Base-by-base conservation (phyloP, 1,140 invertebrate genomes). In the Micrasema longulum region DNA sequence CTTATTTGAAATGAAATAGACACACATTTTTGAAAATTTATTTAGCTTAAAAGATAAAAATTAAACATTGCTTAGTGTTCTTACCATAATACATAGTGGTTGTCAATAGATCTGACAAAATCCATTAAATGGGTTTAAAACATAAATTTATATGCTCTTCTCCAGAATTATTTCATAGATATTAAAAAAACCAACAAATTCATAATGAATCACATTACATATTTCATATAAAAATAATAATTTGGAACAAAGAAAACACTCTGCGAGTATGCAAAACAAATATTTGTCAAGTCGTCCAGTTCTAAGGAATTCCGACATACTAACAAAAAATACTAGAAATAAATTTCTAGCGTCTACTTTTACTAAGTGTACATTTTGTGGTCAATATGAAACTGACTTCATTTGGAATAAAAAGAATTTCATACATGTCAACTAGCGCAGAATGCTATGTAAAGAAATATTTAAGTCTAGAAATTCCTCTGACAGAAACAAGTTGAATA, bases 11-110 rank as follows among this genome's bases (percentile, higher is more conserved):
- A 31, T 31, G 7, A 31, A 31, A 31, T 31, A 31, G n/a, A 31
- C 2, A 31, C 7, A 7, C 10, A 52, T 70, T 70, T 70, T 74
- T 66, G 20, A 70, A 74, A 74, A 65, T 74, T 74, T 74, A 67
- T 69, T 74, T 70, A 70, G 72, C 72, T 74, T 74, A 74, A 74
- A 74, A 74, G 72, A 69, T 74, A 74, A 70, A 74, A 74, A 70
- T 73, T 22, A 74, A 74, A 74, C 67, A 74, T 74, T 74, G 72
- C 72, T 74, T 74, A 70, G 62, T 69, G 67, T 74, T 74, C 72
- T 70, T 74, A 74, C 20, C 65, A 66, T 74, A 70, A 74, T 74
- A 74, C 67, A 74, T 70, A 74, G 65, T 48, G 68, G 69, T 53
- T 48, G 68, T 67, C 67, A 38, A 57, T 43, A 20, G 60, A 48